Conservation (phyloP, 2,113 vertebrate species). For the Rhea americana region DNA sequence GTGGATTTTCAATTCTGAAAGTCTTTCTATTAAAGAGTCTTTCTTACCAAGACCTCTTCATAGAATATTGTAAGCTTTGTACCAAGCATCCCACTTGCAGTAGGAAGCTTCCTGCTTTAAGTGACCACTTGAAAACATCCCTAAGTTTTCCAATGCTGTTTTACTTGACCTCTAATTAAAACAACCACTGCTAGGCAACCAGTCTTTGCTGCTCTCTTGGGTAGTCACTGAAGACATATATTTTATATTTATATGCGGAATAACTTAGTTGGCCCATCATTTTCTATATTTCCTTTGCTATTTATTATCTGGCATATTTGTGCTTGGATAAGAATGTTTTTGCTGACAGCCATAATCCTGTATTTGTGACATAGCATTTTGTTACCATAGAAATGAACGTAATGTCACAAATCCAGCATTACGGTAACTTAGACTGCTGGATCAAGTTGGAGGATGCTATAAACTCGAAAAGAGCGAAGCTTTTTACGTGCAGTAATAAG, state of each 20-base stretch:
- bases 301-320: slow-evolving; percentile 5
- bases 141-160: not conserved
- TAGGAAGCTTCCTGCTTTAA: not conserved
- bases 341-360: not conserved
- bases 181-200: not conserved
- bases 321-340: slow-evolving; percentile 2
- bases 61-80: not conserved
- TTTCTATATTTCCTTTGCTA: slow-evolving; percentile 4
- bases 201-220: not conserved
- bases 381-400: not conserved
- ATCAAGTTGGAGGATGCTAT: not conserved
- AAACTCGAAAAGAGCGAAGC: not conserved
- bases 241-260: not conserved
- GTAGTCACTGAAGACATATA: not conserved
- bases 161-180: not conserved
- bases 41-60: not conserved
- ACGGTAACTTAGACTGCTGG: not conserved
- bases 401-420: not conserved
- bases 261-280: not conserved
- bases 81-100: not conserved
- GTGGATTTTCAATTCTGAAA: not conserved
- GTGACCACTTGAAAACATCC: not conserved
- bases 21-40: not conserved
- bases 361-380: slow-evolving; percentile 10
- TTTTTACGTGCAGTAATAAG: not conserved